These are phyloP conservation scores for Uloborus diversus DNA, from an alignment of 1,140 invertebrate species.

Conservation along the genomic window DNA sequence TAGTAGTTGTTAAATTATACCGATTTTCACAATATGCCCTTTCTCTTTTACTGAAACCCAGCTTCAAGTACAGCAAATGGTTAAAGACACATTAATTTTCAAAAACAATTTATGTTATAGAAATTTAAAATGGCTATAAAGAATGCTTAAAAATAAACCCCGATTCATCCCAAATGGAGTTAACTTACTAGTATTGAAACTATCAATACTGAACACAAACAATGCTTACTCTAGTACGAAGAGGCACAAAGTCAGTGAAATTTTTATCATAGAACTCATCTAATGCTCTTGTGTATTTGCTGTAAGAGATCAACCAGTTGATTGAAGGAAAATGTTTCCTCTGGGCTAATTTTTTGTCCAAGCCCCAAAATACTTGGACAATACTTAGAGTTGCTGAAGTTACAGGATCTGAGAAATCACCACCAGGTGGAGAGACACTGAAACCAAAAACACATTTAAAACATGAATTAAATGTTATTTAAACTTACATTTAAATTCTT, in stretches of 20 bases:
- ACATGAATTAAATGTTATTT: not conserved
- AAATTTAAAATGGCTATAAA: too few species aligned
- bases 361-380: conserved; percentile 98
- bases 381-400: conserved; percentile 99
- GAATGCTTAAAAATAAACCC: too few species aligned
- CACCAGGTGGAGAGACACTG: conserved; percentile 96
- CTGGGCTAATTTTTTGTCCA: conserved; percentile 99
- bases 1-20: too few species aligned
- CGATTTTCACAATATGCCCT: too few species aligned
- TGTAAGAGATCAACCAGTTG: conserved; percentile 99
- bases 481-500: not conserved
- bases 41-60: too few species aligned
- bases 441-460: conserved; percentile 51
- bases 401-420: conserved; percentile 99
- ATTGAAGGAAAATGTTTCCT: conserved; percentile 99
- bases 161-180: too few species aligned
- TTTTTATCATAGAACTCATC: conserved; percentile 99
- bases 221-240: conserved; percentile 68
- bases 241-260: conserved; percentile 97
- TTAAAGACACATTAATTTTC: too few species aligned
- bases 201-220: not conserved
- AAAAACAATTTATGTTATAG: too few species aligned
- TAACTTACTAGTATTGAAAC: too few species aligned
- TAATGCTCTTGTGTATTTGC: conserved; percentile 97
- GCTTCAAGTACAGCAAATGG: too few species aligned